Evolutionary conservation across 2,888 invertebrate genomes (phyloP), one percentile per base, ranked within the genome.

Genomic region (Bugulina stolonifera): DNA sequence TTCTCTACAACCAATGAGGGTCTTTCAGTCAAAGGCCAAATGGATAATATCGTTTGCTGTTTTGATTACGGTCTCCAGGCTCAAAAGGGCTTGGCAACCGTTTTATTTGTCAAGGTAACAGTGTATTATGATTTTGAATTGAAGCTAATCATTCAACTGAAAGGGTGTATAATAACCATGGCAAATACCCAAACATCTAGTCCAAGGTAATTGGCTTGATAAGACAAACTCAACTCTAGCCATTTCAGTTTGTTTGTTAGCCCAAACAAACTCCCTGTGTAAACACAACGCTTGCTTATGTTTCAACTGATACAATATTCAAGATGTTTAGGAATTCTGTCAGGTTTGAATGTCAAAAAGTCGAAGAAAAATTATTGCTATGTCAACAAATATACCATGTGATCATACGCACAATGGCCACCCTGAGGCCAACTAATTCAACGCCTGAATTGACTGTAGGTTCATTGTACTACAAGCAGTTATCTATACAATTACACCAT

Each of bases 41-140:
- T 57, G n/a, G 18, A 23, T 57, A 23, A 25, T 23, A 57, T 57
- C 25, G 25, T 57, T 57, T 25, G 57, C 57, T 25, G 57, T 57
- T 57, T 57, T 25, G 25, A 57, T 57, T 23, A 57, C 57, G n/a
- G n/a, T n/a, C n/a, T n/a, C 23, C 14, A 14, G 25, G 5, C n/a
- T 23, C 57, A 23, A 64, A 14, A 64, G 32, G 27, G 64, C 64
- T 64, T 64, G 64, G 64, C 64, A 64, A 64, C 64, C 29, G 32
- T 64, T 64, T 64, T 64, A 32, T 64, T 64, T 64, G 64, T 64
- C 64, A 64, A 64, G 64, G 64, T 64, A 64, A 64, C 64, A 14
- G 32, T 32, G 43, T 27, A 32, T 64, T 64, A 32, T 2, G 27
- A 32, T 25, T 64, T 64, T 64, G 64, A 64, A 64, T 64, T 32